Conservation (phyloP, 2,888 invertebrate species). For the Syritta pipiens region DNA sequence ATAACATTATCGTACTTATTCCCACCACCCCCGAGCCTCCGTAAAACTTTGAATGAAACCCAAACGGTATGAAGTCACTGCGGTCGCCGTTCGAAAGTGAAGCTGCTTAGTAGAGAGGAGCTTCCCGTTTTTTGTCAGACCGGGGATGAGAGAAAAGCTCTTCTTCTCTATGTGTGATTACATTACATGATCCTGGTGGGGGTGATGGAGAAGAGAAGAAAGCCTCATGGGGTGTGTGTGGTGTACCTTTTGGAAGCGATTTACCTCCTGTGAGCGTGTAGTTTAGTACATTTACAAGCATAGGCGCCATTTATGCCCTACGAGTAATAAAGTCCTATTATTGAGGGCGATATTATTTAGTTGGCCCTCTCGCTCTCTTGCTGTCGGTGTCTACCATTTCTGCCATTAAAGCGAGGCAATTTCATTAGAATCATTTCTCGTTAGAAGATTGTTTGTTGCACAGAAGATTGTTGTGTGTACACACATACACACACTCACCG, state of each 20-base stretch:
- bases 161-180: constrained; percentile 2
- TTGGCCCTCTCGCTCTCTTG: constrained; percentile 19
- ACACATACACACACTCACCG: too few relatives aligned
- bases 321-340: constrained; percentile 65
- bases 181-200: too few relatives aligned
- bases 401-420: constrained; percentile 43
- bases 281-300: constrained; percentile 55
- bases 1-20: constrained; percentile 26
- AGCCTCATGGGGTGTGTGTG: too few relatives aligned
- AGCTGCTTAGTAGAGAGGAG: neutral
- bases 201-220: neutral
- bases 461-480: too few relatives aligned
- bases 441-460: constrained; percentile 42
- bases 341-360: constrained; percentile 61
- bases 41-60: constrained; percentile 26
- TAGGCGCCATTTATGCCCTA: constrained; percentile 59
- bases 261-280: constrained; percentile 52
- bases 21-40: neutral
- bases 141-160: constrained; percentile 34
- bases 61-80: constrained; percentile 14
- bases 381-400: neutral
- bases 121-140: neutral
- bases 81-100: constrained; percentile 1
- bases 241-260: constrained; percentile 34
- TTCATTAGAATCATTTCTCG: constrained; percentile 63